Percentiles rank a stretch among this genome's conserved stretches.
Evolutionary conservation across 2,797 vertebrate genomes (phyloP).

Genomic region (Hirundo rustica): DNA sequence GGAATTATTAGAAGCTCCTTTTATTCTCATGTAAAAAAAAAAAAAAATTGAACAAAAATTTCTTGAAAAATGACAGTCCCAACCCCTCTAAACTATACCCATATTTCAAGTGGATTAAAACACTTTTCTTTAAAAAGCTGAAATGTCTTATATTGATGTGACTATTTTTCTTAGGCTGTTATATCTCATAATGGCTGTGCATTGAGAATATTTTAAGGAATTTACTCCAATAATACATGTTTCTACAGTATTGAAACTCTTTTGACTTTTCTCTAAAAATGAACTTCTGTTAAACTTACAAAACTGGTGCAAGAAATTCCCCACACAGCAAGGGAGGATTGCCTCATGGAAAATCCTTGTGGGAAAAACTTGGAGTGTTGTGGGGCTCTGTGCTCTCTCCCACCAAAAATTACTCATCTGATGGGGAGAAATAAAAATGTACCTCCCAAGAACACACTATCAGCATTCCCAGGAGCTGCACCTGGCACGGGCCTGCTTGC

Average conservation of each 20-base stretch:
- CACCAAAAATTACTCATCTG: neutral
- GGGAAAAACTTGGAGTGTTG: neutral
- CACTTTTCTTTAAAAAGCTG: neutral
- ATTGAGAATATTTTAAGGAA: neutral
- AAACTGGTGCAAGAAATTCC: neutral
- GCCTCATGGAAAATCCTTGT: neutral
- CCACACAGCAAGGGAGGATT: rapidly evolving
- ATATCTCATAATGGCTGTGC: neutral
- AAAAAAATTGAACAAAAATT: neutral
- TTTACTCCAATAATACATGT: neutral
- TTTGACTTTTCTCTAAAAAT: neutral
- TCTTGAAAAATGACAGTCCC: neutral
- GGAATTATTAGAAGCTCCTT: neutral
- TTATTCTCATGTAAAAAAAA: neutral
- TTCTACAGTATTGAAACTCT: neutral
- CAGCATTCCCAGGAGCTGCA: neutral
- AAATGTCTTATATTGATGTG: neutral
- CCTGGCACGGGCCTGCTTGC: neutral
- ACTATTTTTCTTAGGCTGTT: neutral
- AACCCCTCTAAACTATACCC: neutral
- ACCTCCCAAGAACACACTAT: slow-evolving; percentile 10
- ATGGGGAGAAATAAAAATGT: neutral
- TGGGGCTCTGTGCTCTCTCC: neutral
- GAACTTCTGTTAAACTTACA: neutral
- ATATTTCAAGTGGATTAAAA: neutral